Percentiles rank a stretch among this genome's conserved stretches.
Evolutionary conservation across 1,140 invertebrate genomes (phyloP).

Genomic region (Halictus rubicundus): DNA sequence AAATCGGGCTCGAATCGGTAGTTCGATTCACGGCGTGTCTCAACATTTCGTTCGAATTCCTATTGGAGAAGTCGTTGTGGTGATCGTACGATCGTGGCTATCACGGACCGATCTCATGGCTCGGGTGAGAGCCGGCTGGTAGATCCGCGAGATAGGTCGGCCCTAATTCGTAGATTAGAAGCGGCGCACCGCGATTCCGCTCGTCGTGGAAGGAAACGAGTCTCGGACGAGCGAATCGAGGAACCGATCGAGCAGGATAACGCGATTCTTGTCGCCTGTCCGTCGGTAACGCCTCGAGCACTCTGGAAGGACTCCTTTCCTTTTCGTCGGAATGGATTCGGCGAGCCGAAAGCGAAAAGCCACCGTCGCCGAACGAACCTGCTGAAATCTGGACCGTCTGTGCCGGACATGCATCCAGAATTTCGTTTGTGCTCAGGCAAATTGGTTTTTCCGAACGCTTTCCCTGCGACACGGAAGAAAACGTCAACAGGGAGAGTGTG

Average conservation of each 20-base stretch:
- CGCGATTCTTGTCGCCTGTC: not conserved
- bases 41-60: not conserved
- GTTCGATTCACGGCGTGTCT: not conserved
- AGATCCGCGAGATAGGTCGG: constrained; percentile 21
- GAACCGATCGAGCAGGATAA: constrained; percentile 16
- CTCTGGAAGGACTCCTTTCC: not conserved
- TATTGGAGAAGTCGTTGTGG: not conserved
- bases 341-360: constrained; percentile 23
- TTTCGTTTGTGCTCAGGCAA: not conserved
- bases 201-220: constrained; percentile 35
- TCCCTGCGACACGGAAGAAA: not conserved
- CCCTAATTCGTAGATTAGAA: constrained; percentile 53
- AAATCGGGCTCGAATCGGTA: not conserved
- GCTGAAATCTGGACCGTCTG: not conserved
- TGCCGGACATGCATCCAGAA: constrained; percentile 1
- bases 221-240: constrained; percentile 22
- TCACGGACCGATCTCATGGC: not conserved
- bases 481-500: too few relatives aligned
- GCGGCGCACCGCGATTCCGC: constrained; percentile 1
- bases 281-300: not conserved
- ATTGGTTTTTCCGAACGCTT: not conserved
- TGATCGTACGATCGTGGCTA: constrained; percentile 15
- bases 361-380: not conserved
- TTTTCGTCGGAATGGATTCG: constrained; percentile 18
- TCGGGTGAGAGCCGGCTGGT: constrained; percentile 10